phyloP scores from a whole-genome alignment of 2,113 vertebrate species.

The Desmodus rotundus region DNA sequence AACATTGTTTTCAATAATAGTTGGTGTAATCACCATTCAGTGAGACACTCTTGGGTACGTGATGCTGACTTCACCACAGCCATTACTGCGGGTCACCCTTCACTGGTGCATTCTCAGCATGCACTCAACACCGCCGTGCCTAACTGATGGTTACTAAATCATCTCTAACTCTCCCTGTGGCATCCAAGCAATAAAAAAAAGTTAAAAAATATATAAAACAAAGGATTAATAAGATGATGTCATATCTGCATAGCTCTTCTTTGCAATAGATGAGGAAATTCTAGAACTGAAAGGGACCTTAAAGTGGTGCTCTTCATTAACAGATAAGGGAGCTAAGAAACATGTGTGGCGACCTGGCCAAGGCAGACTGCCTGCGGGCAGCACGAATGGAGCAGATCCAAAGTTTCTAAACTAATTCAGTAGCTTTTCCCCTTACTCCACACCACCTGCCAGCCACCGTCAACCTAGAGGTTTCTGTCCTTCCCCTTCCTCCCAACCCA shows the following conservation, averaged over 20 bases:
- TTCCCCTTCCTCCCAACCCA: not conserved
- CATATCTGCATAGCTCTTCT: not conserved
- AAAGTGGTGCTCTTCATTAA: not conserved
- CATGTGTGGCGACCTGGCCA: not conserved
- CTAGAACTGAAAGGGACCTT: not conserved
- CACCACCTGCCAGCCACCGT: fast-evolving
- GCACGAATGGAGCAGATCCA: not conserved
- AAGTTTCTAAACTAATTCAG: not conserved
- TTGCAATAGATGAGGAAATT: not conserved
- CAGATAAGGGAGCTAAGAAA: not conserved
- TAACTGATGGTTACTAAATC: not conserved
- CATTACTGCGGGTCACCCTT: not conserved
- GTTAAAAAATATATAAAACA: not conserved
- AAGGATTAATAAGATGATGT: not conserved
- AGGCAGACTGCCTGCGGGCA: too few relatives aligned
- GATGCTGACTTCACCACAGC: not conserved
- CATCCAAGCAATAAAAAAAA: not conserved
- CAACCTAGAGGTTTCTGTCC: not conserved
- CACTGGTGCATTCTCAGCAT: not conserved
- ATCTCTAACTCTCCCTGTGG: not conserved
- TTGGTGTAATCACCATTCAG: not conserved
- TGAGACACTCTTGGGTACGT: not conserved
- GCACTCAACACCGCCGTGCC: not conserved
- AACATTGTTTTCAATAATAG: not conserved
- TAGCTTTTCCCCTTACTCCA: not conserved